Evolutionary conservation across 2,797 vertebrate genomes (phyloP).

Genomic region (Coregonus ussuriensis): DNA sequence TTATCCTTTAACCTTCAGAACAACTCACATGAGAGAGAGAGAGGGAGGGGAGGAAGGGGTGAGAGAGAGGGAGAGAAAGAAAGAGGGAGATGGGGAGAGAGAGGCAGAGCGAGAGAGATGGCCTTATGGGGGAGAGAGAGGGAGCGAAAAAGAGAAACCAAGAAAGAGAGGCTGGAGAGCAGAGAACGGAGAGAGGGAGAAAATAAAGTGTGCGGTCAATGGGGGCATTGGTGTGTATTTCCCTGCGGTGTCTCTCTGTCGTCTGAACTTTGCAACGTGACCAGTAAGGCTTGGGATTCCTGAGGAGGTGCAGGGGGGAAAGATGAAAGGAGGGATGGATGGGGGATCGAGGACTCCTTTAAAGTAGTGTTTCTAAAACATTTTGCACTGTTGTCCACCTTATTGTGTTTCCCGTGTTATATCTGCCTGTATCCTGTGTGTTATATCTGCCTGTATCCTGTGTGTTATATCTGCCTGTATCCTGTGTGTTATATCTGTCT

Average conservation of each 20-base stretch:
- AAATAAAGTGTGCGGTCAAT: not conserved
- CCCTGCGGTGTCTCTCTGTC: not conserved
- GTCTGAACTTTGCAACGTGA: not conserved
- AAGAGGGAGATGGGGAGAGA: not conserved
- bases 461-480: too few relatives aligned
- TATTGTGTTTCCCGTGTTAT: not conserved
- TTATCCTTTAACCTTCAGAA: slow-evolving; percentile 61
- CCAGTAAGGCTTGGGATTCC: not conserved
- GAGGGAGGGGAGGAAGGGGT: slow-evolving; percentile 21
- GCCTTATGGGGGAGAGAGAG: slow-evolving; percentile 10
- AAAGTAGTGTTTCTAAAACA: not conserved
- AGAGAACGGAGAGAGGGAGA: too few relatives aligned
- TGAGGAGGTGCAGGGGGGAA: not conserved
- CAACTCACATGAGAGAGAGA: slow-evolving; percentile 45
- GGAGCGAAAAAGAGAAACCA: slow-evolving; percentile 31
- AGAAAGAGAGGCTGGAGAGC: not conserved
- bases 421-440: not conserved
- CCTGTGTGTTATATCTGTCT: too few relatives aligned
- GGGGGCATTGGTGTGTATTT: not conserved
- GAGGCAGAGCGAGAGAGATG: not conserved
- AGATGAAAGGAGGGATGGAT: not conserved
- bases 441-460: too few relatives aligned
- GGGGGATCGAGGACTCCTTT: not conserved
- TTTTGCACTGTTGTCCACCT: not conserved
- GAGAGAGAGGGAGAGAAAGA: slow-evolving; percentile 14